A percentile compares a stretch with the other conserved stretches of the same genome.
Evolutionary conservation across 1,140 invertebrate species (phyloP).

Genomic region (Diachasma alloeum): DNA sequence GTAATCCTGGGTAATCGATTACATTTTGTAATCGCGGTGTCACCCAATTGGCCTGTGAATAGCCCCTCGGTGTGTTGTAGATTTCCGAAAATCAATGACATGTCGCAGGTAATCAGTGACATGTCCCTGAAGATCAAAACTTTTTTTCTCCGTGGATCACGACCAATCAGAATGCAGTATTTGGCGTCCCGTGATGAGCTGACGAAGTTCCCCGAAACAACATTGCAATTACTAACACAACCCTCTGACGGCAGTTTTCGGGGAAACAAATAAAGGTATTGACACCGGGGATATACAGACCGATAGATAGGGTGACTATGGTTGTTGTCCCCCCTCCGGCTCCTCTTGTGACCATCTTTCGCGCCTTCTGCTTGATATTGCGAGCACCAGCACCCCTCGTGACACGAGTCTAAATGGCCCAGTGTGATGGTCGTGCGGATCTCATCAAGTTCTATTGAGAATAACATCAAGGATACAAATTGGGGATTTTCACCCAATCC

Average conservation of each 20-base stretch:
- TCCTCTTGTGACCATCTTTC: background rate
- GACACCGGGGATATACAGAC: background rate
- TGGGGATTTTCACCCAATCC: background rate
- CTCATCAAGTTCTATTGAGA: constrained; percentile 11
- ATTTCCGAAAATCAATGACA: too few relatives aligned
- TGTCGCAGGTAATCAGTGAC: too few relatives aligned
- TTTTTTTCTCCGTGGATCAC: too few relatives aligned
- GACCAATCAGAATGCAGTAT: too few relatives aligned
- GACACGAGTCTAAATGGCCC: background rate
- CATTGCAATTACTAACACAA: constrained; percentile 19
- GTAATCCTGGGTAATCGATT: too few relatives aligned
- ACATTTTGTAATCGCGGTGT: too few relatives aligned
- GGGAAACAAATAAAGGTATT: constrained; percentile 22
- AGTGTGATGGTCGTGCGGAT: background rate
- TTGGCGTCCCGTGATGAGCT: background rate
- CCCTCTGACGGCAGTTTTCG: background rate
- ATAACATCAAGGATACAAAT: background rate
- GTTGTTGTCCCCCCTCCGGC: background rate
- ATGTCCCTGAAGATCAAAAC: too few relatives aligned
- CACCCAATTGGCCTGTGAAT: too few relatives aligned
- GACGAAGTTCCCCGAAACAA: background rate
- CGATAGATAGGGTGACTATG: background rate
- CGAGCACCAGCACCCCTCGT: background rate
- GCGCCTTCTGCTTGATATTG: constrained; percentile 21
- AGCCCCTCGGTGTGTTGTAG: too few relatives aligned